Base-by-base conservation (phyloP, 2,113 vertebrate species). In the Maccullochella peelii region DNA sequence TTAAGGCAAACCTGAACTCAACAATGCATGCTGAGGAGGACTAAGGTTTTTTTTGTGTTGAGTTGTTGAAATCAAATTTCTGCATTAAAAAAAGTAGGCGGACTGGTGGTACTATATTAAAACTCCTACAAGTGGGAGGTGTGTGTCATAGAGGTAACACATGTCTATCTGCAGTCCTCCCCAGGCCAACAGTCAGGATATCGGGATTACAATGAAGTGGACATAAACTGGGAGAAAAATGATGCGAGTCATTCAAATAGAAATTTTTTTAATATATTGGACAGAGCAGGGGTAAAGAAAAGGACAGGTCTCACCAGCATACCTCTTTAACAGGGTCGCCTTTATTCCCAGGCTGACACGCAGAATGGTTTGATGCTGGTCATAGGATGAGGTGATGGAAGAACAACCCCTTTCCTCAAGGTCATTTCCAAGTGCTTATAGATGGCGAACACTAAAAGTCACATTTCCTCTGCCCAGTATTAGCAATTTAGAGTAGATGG, bases 351-450 rank as follows among this genome's bases (percentile, higher is more conserved):
- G 66, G 49, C 81, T 40, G 44, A 77, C 9, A 30, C 54, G 52
- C 50, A 69, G 18, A 76, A 67, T 16, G 72, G 77, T 73, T 79
- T 62, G 76, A 83, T 76, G 80, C 54, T 42, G 82, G 69, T 89
- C 91, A 87, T 67, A 80, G 89, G 88, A 92, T 42, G 54, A 81
- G 40, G 36, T 12, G 14, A 68, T 36, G 68, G 21, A 69, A 73
- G 27, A 67, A 68, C 21, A 79, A 80, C 52, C 27, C n/a, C 18
- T 58, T 71, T 58, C 44, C 6, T 73, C 10, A 0, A 76, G 82
- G 69, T 73, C 50, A 62, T 69, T 80, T 80, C 80, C 69, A 23
- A 71, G 36, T 15, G 25, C 25, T 71, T 59, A 79, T n/a, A 20
- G 38, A 77, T 49, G 42, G 23, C 1, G 4, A 36, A 72, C 36